phyloP scores from a whole-genome alignment of 2,113 vertebrate genomes.

The Nothocercus julius region DNA sequence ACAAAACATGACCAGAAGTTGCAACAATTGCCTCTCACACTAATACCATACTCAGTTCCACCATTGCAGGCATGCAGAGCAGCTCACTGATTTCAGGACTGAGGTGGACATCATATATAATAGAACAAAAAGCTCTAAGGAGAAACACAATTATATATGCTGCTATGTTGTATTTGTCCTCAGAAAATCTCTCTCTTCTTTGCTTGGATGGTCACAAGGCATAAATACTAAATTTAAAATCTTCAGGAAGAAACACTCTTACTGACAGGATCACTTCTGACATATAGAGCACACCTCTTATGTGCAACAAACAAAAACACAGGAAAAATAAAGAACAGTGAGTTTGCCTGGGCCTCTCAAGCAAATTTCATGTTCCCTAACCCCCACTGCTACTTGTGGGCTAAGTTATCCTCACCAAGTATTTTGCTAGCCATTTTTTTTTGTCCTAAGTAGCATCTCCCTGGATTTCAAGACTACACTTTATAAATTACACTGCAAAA shows the following conservation, averaged over 20 bases:
- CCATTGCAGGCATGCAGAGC: rapidly evolving
- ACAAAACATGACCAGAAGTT: not conserved
- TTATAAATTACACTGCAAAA: not conserved
- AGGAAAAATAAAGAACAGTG: not conserved
- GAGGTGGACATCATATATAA: not conserved
- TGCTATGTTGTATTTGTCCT: not conserved
- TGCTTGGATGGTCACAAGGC: not conserved
- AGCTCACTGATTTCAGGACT: not conserved
- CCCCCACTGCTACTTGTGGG: not conserved
- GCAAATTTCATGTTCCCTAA: not conserved
- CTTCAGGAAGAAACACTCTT: not conserved
- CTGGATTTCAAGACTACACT: not conserved
- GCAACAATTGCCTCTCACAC: no score
- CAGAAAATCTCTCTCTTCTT: slow-evolving; percentile 19
- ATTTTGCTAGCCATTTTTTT: not conserved
- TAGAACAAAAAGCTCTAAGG: not conserved
- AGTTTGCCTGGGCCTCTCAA: not conserved
- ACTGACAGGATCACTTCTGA: not conserved
- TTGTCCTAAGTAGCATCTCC: not conserved
- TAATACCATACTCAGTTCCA: not conserved
- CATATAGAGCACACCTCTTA: rapidly evolving
- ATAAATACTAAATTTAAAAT: slow-evolving; percentile 33
- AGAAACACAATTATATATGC: not conserved
- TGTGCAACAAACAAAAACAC: not conserved
- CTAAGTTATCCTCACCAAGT: not conserved